Evolutionary conservation across 1,140 invertebrate species (phyloP).

Genomic region (Sycobia sp.): DNA sequence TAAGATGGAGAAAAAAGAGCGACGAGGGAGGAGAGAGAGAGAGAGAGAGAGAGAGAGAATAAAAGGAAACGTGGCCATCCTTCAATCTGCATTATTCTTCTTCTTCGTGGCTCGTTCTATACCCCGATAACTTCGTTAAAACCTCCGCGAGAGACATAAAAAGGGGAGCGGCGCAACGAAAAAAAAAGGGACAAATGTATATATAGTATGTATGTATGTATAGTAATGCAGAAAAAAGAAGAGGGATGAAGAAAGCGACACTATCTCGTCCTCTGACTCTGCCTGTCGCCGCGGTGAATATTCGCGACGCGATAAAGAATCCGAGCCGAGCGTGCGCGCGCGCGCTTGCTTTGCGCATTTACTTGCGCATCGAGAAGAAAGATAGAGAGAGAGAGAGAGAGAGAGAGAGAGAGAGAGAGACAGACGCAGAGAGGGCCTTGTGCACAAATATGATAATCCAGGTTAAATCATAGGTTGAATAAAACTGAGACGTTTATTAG

Average conservation of each 20-base stretch:
- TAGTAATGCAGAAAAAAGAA: not conserved
- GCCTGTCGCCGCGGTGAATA: no score
- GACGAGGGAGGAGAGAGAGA: no score
- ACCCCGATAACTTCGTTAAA: not conserved
- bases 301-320: no score
- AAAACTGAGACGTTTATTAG: not conserved
- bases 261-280: no score
- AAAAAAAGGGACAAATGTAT: not conserved
- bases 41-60: not conserved
- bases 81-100: conserved; percentile 1
- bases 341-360: not conserved
- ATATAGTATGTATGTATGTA: no score
- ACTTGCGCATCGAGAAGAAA: no score
- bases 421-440: no score
- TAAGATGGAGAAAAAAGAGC: conserved; percentile 3
- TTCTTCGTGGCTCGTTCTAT: not conserved
- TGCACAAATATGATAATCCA: conserved; percentile 13
- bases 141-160: not conserved
- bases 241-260: not conserved
- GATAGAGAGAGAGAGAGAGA: no score
- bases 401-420: no score
- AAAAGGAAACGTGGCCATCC: not conserved
- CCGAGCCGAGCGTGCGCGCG: no score
- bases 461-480: no score
- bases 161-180: not conserved